phyloP scores from a whole-genome alignment of 1,140 invertebrate genomes.

The Tribolium castaneum region DNA sequence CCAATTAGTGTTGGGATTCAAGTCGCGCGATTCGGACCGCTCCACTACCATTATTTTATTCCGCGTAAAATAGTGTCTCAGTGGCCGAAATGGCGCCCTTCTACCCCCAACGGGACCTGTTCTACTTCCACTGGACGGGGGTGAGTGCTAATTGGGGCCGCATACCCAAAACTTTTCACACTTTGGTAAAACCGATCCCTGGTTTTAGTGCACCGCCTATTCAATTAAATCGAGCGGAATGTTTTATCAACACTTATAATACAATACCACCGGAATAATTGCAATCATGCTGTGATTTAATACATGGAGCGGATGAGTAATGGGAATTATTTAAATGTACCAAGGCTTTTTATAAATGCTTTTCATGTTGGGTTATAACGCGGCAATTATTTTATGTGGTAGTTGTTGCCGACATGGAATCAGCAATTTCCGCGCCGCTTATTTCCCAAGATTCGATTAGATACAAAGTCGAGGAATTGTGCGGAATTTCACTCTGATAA shows the following conservation, averaged over 20 bases:
- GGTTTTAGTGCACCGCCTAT: neutral
- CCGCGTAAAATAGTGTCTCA: constrained; percentile 47
- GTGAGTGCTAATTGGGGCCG: constrained; percentile 40
- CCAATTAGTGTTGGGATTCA: constrained; percentile 38
- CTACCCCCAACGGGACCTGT: constrained; percentile 24
- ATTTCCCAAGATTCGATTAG: neutral
- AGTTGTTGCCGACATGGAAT: neutral
- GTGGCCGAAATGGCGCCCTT: constrained; percentile 12
- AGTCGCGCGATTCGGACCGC: neutral
- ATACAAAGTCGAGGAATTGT: neutral
- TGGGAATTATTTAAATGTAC: constrained; percentile 16
- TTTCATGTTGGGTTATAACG: neutral
- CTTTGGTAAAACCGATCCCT: neutral
- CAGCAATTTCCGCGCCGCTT: constrained; percentile 1
- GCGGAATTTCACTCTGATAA: neutral
- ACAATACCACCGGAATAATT: constrained; percentile 22
- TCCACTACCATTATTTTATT: constrained; percentile 46
- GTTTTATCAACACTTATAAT: constrained; percentile 19
- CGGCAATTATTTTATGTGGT: neutral
- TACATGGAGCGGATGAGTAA: constrained; percentile 13
- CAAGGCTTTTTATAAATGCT: neutral
- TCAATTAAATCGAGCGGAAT: constrained; percentile 14
- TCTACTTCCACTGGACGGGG: constrained; percentile 49
- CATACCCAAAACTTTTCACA: neutral
- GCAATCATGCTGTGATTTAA: constrained; percentile 15